Percentiles rank a stretch among this genome's conserved stretches.
Conservation (phyloP, 1,140 invertebrate species). For the Drosophila prosaltans region DNA sequence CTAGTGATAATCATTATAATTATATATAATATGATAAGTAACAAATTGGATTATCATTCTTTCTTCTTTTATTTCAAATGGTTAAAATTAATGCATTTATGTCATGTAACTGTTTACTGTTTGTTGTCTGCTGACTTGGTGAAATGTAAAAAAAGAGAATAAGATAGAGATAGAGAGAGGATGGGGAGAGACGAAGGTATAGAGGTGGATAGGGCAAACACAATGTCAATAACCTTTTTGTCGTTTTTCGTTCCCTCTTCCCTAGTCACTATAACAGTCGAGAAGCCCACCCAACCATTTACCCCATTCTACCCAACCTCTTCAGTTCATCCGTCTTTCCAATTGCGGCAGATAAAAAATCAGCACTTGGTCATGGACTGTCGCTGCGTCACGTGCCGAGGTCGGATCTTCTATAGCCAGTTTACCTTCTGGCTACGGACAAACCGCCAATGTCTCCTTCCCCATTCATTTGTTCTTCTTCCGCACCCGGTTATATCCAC, state of each 20-base stretch:
- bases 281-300: slow-evolving; percentile 2
- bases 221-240: slow-evolving; percentile 81
- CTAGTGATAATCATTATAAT: too few relatives aligned
- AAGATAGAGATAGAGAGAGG: not conserved
- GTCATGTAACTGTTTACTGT: slow-evolving; percentile 6
- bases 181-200: not conserved
- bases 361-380: slow-evolving; percentile 81
- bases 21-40: too few relatives aligned
- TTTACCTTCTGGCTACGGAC: slow-evolving; percentile 51
- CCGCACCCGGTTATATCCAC: not conserved
- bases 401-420: slow-evolving; percentile 51
- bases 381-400: slow-evolving; percentile 75
- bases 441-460: slow-evolving; percentile 2
- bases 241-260: slow-evolving; percentile 40
- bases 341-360: slow-evolving; percentile 69
- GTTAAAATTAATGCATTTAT: slow-evolving; percentile 1
- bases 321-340: slow-evolving; percentile 15
- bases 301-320: slow-evolving; percentile 12
- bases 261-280: not conserved
- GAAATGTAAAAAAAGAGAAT: slow-evolving; percentile 7
- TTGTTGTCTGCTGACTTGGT: slow-evolving; percentile 40
- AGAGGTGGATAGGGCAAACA: slow-evolving; percentile 35
- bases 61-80: slow-evolving; percentile 13
- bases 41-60: not conserved
- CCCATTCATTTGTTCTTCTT: not conserved